phyloP scores from a whole-genome alignment of 2,113 vertebrate species.

The Actenoides hombroni region DNA sequence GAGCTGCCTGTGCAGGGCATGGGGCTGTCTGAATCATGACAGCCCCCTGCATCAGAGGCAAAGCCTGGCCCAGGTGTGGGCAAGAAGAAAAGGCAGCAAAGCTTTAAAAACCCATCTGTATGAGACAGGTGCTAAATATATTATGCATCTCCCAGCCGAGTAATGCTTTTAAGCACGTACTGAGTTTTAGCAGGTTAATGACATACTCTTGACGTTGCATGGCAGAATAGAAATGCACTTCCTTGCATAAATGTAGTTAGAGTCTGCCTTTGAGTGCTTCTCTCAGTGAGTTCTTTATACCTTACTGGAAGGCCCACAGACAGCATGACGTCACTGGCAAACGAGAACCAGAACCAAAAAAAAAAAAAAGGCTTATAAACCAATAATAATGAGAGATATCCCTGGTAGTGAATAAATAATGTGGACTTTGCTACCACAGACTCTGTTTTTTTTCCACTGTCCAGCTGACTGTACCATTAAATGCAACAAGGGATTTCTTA shows the following conservation, averaged over 20 bases:
- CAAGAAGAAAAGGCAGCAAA: neutral
- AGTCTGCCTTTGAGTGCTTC: neutral
- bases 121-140: neutral
- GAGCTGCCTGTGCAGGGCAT: neutral
- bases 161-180: neutral
- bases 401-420: neutral
- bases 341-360: neutral
- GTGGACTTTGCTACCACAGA: neutral
- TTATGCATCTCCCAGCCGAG: neutral
- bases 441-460: neutral
- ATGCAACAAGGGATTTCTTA: neutral
- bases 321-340: neutral
- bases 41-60: neutral
- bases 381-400: neutral
- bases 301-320: neutral
- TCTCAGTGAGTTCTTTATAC: neutral
- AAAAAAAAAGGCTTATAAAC: neutral
- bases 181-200: neutral
- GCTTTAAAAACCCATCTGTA: neutral
- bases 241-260: neutral
- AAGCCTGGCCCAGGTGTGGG: neutral
- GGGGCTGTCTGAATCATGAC: fast-evolving
- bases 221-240: neutral
- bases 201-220: neutral
- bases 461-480: neutral